Evolutionary conservation across 2,888 invertebrate species (phyloP), one percentile per base, ranked within the genome.

Genomic region (Microctonus brassicae): DNA sequence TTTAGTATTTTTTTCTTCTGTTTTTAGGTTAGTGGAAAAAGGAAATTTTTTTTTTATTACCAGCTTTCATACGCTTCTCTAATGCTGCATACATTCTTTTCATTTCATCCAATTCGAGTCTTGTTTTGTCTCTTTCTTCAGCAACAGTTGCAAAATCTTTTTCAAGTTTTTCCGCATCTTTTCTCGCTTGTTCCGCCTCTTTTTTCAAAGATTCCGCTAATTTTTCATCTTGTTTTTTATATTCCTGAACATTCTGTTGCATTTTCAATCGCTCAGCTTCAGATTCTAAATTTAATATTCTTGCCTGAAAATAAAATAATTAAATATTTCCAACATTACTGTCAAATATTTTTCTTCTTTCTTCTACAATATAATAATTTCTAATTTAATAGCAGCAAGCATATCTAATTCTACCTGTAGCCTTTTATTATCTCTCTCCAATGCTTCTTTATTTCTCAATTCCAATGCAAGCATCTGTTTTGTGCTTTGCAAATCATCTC

Each of bases 381-480:
- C 2, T 0, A 63, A 33, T 53, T 11, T 65, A 9, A 60, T 10
- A 33, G 60, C 22, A 34, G 13, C 7, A 22, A 70, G 34, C 57
- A 17, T 34, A 39, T 22, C 63, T 55, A 62, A 61, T 55, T 72
- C 62, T 76, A 86, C 87, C 84, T 87, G 89, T 63, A 96, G 90
- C 80, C 95, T 92, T 86, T 95, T 95, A 84, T 95, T 96, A 88
- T 97, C 96, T 82, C 95, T 88, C 79, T 94, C 94, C 82, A 95
- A 91, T 0, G 94, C 94, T 87, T 95, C 95, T 83, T 95, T 96
- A 83, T 95, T 95, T 82, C 94, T 91, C 79, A 96, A 89, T 88
- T 97, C 97, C 72, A 95, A 90, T 13, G 96, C 96, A 74, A 97
- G 88, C 90, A 97, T 92, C 89, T 97, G 96, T 87, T 97, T 97